These are phyloP conservation scores for Steinernema khuongi DNA, from an alignment of 1,140 invertebrate genomes.

Conservation along the genomic window DNA sequence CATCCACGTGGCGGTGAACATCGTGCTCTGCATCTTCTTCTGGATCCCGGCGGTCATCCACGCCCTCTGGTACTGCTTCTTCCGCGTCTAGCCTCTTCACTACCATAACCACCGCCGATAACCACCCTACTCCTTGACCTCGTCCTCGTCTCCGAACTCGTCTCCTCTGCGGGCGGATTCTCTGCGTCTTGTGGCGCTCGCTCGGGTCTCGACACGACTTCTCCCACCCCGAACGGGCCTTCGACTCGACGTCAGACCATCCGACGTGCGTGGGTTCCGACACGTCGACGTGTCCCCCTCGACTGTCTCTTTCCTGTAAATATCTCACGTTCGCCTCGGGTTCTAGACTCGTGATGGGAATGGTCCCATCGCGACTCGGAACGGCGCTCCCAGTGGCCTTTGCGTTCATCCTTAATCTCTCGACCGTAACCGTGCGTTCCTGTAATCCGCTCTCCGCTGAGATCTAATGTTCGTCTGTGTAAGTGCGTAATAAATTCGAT, in stretches of 20 bases:
- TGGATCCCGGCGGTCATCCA: slow-evolving; percentile 39
- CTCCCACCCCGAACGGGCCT: neutral
- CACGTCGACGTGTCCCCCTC: neutral
- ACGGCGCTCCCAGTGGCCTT: neutral
- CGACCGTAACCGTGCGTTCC: neutral
- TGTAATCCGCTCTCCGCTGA: neutral
- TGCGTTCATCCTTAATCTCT: neutral
- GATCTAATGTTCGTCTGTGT: neutral
- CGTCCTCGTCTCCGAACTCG: neutral
- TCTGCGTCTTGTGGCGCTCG: slow-evolving; percentile 3
- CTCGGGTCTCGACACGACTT: slow-evolving; percentile 1
- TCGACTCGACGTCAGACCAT: neutral
- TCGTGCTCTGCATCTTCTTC: slow-evolving; percentile 42
- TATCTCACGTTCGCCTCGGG: neutral
- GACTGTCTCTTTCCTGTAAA: neutral
- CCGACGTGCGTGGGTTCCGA: neutral
- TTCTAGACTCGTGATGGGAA: neutral
- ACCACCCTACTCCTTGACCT: too few relatives aligned
- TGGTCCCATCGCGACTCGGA: neutral
- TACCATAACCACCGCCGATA: neutral
- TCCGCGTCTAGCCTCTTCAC: neutral
- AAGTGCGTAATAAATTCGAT: neutral
- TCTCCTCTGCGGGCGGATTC: slow-evolving; percentile 7
- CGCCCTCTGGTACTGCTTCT: slow-evolving; percentile 38
- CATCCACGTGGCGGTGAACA: slow-evolving; percentile 40